Evolutionary conservation across 2,888 invertebrate genomes (phyloP).

Genomic region (Drosophila pegasa): DNA sequence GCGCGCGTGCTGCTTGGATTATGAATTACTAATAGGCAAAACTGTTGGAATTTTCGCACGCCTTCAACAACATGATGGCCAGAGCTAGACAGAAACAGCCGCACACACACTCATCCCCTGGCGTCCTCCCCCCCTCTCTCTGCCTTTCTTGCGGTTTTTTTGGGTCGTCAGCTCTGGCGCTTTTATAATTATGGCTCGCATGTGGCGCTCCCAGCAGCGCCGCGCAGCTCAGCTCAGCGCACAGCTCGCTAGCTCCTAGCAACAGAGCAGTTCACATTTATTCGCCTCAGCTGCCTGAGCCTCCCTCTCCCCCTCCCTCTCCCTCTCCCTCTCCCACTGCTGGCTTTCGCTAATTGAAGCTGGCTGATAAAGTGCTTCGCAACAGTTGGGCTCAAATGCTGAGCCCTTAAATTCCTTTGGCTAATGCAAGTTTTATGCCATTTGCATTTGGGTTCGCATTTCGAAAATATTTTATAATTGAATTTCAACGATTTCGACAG

Average conservation of each 20-base stretch:
- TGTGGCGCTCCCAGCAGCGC: slow-evolving; percentile 19
- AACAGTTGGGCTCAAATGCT: slow-evolving; percentile 34
- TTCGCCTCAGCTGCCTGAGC: not conserved
- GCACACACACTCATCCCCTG: slow-evolving; percentile 8
- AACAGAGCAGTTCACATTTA: slow-evolving; percentile 36
- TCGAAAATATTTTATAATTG: slow-evolving; percentile 7
- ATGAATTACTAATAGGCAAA: slow-evolving; percentile 77
- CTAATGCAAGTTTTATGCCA: slow-evolving; percentile 32
- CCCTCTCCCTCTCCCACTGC: not conserved
- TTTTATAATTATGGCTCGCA: slow-evolving; percentile 70
- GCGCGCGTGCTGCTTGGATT: slow-evolving; percentile 51
- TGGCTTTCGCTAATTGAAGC: slow-evolving; percentile 47
- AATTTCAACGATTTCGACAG: slow-evolving; percentile 7
- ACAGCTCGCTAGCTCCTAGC: slow-evolving; percentile 20
- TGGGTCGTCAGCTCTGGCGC: slow-evolving; percentile 62
- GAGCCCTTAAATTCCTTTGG: slow-evolving; percentile 9
- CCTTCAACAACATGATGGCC: slow-evolving; percentile 29
- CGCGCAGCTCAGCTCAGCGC: too few species aligned
- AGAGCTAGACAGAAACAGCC: slow-evolving; percentile 1
- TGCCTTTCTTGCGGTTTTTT: slow-evolving; percentile 31
- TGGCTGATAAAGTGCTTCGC: slow-evolving; percentile 56
- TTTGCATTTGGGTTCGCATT: slow-evolving; percentile 10
- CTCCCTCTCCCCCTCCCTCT: not conserved
- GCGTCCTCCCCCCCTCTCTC: not conserved
- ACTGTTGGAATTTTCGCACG: slow-evolving; percentile 75